phyloP scores from a whole-genome alignment of 1,140 invertebrate species.

The Conopomorpha cramerella region DNA sequence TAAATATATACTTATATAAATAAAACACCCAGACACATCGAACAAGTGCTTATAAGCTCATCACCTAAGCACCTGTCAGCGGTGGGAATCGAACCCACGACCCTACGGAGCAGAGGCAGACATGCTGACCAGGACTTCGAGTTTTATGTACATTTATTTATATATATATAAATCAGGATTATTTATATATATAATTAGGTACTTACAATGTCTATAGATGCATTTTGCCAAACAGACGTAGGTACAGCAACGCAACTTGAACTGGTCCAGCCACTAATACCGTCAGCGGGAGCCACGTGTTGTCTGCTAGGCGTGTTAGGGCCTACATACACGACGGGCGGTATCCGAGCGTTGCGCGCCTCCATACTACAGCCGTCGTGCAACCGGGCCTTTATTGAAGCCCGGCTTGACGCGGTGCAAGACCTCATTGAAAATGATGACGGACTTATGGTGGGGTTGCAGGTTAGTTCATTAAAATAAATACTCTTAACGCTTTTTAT shows the following conservation, averaged over 20 bases:
- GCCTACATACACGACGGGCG: conserved; percentile 77
- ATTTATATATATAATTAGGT: too few relatives aligned
- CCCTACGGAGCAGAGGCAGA: too few relatives aligned
- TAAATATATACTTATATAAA: too few relatives aligned
- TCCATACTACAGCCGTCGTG: conserved; percentile 82
- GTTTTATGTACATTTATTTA: too few relatives aligned
- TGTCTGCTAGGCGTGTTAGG: conserved; percentile 78
- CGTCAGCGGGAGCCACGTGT: conserved; percentile 39
- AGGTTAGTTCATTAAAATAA: conserved; percentile 21
- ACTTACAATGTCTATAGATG: too few relatives aligned
- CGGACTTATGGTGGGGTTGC: conserved; percentile 61
- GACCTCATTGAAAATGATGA: conserved; percentile 72
- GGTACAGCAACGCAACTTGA: conserved; percentile 75
- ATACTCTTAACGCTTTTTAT: conserved; percentile 1
- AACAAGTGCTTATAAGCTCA: too few relatives aligned
- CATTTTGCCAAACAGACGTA: too few relatives aligned
- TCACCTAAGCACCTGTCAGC: too few relatives aligned
- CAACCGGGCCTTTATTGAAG: conserved; percentile 67
- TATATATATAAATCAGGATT: too few relatives aligned
- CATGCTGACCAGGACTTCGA: too few relatives aligned
- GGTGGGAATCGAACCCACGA: too few relatives aligned
- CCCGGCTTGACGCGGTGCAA: conserved; percentile 72
- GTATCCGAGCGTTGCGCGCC: conserved; percentile 75
- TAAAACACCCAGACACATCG: too few relatives aligned
- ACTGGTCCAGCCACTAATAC: conserved; percentile 62